These are phyloP conservation scores for Epinephelus malabaricus DNA, from an alignment of 2,797 vertebrate genomes.

Conservation along the genomic window DNA sequence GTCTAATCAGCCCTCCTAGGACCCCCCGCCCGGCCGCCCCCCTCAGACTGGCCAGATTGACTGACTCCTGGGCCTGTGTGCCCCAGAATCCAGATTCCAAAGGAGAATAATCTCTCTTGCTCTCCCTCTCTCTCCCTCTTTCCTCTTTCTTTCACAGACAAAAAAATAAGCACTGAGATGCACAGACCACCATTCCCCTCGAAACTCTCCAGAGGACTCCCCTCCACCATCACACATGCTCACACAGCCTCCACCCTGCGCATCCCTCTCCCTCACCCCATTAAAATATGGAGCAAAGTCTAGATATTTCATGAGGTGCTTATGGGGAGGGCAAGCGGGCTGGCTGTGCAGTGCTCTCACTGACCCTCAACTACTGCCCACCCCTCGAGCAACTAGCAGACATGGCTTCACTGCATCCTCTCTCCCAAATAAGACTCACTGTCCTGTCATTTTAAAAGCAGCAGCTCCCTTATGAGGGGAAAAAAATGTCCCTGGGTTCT, in stretches of 20 bases:
- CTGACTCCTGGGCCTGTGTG: slow-evolving; percentile 86
- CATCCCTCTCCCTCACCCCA: slow-evolving; percentile 72
- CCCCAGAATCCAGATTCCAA: slow-evolving; percentile 85
- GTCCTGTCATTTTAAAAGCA: slow-evolving; percentile 41
- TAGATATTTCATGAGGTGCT: slow-evolving; percentile 84
- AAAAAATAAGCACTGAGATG: slow-evolving; percentile 71
- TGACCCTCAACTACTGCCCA: slow-evolving; percentile 72
- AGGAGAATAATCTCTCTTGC: slow-evolving; percentile 83
- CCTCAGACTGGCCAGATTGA: slow-evolving; percentile 84
- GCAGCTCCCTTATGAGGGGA: slow-evolving; percentile 30
- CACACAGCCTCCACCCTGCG: slow-evolving; percentile 54
- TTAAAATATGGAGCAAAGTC: slow-evolving; percentile 82
- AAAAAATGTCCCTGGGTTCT: slow-evolving; percentile 38
- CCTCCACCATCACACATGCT: slow-evolving; percentile 63
- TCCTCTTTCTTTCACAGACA: slow-evolving; percentile 63
- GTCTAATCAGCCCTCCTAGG: slow-evolving; percentile 89
- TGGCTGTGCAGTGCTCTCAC: slow-evolving; percentile 53
- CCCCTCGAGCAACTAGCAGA: slow-evolving; percentile 54
- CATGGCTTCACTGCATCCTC: slow-evolving; percentile 44
- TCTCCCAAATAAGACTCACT: slow-evolving; percentile 51
- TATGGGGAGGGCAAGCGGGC: slow-evolving; percentile 73
- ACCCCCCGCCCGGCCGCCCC: slow-evolving; percentile 80
- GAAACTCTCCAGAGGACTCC: slow-evolving; percentile 71
- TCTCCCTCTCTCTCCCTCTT: slow-evolving; percentile 60
- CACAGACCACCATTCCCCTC: slow-evolving; percentile 73